Conservation (phyloP, 23 tunicate species). For the Halocynthia roretzi region DNA sequence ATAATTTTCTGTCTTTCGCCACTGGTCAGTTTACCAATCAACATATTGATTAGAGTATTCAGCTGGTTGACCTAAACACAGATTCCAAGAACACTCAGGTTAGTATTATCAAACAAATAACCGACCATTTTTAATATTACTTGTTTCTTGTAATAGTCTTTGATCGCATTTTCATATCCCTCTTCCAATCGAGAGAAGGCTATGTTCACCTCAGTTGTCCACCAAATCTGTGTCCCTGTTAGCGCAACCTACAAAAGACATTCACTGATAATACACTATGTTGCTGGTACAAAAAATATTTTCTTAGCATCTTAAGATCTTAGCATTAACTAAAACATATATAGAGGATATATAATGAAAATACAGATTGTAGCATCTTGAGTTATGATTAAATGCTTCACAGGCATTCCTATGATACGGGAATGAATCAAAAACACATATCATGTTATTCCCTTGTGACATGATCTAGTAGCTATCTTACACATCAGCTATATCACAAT, state of each 20-base stretch:
- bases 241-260: constrained; percentile 61
- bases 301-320: too few species aligned
- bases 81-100: background rate
- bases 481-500: too few species aligned
- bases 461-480: too few species aligned
- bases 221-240: constrained; percentile 96
- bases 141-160: constrained; percentile 96
- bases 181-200: constrained; percentile 91
- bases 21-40: constrained; percentile 60
- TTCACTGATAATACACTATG: background rate
- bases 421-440: too few species aligned
- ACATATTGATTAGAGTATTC: constrained; percentile 74
- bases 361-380: too few species aligned
- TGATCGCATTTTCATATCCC: constrained; percentile 95
- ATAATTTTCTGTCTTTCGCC: constrained; percentile 94
- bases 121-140: constrained; percentile 3
- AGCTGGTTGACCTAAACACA: constrained; percentile 71
- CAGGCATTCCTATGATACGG: too few species aligned
- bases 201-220: constrained; percentile 97
- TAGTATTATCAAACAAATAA: background rate
- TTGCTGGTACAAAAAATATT: too few species aligned
- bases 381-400: too few species aligned
- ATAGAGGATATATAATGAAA: too few species aligned
- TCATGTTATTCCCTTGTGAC: too few species aligned
- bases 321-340: too few species aligned